Evolutionary conservation across 2,888 invertebrate species (phyloP).

Genomic region (Dolomedes plantarius): DNA sequence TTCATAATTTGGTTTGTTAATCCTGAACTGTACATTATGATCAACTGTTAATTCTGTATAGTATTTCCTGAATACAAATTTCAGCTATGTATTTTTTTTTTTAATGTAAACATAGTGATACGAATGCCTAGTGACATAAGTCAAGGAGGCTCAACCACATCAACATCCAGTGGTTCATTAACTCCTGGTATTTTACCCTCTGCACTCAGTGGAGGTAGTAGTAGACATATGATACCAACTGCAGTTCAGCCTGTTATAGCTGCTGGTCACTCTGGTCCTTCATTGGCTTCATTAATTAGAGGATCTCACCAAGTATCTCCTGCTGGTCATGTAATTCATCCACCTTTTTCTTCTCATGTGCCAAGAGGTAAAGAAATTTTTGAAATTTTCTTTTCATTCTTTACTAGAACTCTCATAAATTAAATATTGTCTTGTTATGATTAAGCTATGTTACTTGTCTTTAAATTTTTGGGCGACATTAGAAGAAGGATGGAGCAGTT

Average conservation of each 20-base stretch:
- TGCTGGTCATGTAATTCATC: conserved; percentile 61
- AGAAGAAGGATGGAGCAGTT: no score
- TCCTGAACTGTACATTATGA: no score
- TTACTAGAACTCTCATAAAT: no score
- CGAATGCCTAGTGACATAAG: conserved; percentile 59
- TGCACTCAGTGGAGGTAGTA: conserved; percentile 29
- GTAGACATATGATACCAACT: conserved; percentile 58
- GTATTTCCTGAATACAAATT: neutral
- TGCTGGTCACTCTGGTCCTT: conserved; percentile 41
- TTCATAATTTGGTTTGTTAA: no score
- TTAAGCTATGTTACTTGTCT: no score
- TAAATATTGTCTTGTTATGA: no score
- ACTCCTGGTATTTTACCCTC: conserved; percentile 55
- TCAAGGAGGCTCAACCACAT: conserved; percentile 30
- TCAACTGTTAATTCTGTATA: no score
- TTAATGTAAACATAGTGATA: conserved; percentile 59
- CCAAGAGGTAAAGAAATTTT: conserved; percentile 69
- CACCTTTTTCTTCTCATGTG: conserved; percentile 66
- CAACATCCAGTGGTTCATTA: conserved; percentile 18
- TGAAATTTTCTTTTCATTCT: neutral
- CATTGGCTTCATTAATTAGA: conserved; percentile 70
- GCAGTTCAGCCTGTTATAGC: conserved; percentile 65
- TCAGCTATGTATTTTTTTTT: neutral
- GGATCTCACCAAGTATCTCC: conserved; percentile 57
- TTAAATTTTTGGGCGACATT: no score